Conservation (phyloP, 2,888 invertebrate genomes). For the Lutraria lutraria region DNA sequence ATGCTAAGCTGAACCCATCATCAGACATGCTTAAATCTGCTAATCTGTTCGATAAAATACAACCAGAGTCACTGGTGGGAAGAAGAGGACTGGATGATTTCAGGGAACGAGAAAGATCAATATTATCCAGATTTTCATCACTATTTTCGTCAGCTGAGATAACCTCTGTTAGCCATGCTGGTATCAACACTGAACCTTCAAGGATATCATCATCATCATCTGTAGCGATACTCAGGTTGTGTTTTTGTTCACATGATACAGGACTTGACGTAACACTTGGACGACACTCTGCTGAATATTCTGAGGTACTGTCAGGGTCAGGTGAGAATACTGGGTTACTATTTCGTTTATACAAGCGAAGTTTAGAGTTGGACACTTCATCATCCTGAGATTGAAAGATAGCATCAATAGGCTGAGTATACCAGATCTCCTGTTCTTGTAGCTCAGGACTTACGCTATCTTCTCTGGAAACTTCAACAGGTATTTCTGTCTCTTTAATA, state of each 20-base stretch:
- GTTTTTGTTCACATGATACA: conserved; percentile 32
- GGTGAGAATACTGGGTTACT: conserved; percentile 71
- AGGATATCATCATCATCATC: conserved; percentile 57
- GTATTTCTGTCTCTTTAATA: not conserved
- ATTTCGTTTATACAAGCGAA: conserved; percentile 77
- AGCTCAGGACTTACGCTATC: conserved; percentile 76
- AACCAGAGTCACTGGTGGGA: conserved; percentile 28
- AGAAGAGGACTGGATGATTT: conserved; percentile 65
- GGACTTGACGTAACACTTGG: conserved; percentile 59
- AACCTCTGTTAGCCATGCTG: conserved; percentile 66
- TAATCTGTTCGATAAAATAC: conserved; percentile 19
- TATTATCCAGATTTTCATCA: conserved; percentile 22
- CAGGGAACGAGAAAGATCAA: conserved; percentile 41
- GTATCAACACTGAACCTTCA: conserved; percentile 65
- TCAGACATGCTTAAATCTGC: conserved; percentile 40
- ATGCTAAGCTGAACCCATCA: conserved; percentile 24
- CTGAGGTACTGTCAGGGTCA: conserved; percentile 32
- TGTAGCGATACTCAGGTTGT: conserved; percentile 40
- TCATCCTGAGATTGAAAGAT: conserved; percentile 70
- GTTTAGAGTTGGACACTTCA: conserved; percentile 64
- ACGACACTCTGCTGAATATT: conserved; percentile 27
- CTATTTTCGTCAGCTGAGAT: conserved; percentile 55
- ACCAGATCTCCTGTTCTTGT: conserved; percentile 81
- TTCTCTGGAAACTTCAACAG: conserved; percentile 34
- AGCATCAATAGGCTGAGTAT: conserved; percentile 79